Evolutionary conservation across 1,140 invertebrate species (phyloP).

Genomic region (Gerris buenoi): DNA sequence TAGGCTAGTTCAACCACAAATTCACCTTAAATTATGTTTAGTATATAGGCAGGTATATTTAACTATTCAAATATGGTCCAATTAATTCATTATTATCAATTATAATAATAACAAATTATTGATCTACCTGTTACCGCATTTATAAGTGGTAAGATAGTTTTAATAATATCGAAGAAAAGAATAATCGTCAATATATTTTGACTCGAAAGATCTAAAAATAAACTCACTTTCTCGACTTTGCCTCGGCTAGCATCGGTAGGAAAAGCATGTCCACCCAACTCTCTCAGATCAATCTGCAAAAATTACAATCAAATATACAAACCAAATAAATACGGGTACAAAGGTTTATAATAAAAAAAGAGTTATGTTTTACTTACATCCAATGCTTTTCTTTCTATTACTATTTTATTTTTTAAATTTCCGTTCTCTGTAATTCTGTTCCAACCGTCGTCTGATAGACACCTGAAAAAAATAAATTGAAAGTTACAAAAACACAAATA

Average conservation of each 20-base stretch:
- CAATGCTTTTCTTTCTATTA: slow-evolving; percentile 46
- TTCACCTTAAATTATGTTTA: too few relatives aligned
- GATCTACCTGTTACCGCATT: too few relatives aligned
- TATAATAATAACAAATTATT: too few relatives aligned
- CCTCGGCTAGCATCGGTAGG: slow-evolving; percentile 40
- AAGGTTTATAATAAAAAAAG: background rate
- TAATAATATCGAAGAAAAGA: too few relatives aligned
- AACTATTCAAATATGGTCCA: too few relatives aligned
- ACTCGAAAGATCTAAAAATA: background rate
- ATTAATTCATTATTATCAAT: too few relatives aligned
- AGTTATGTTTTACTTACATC: slow-evolving; percentile 55
- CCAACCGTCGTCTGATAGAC: slow-evolving; percentile 48
- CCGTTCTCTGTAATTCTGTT: slow-evolving; percentile 47
- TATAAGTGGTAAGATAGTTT: too few relatives aligned
- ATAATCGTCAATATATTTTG: too few relatives aligned
- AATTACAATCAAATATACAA: slow-evolving; percentile 9
- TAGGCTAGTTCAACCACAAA: too few relatives aligned
- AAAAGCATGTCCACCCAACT: slow-evolving; percentile 47
- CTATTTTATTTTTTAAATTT: slow-evolving; percentile 41
- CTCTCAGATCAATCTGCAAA: slow-evolving; percentile 60
- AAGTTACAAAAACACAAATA: background rate
- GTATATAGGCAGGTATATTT: too few relatives aligned
- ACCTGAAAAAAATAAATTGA: slow-evolving; percentile 36
- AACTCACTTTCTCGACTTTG: slow-evolving; percentile 31
- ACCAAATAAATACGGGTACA: slow-evolving; percentile 5